Conservation (phyloP, 2,113 vertebrate species). For the Merops nubicus region DNA sequence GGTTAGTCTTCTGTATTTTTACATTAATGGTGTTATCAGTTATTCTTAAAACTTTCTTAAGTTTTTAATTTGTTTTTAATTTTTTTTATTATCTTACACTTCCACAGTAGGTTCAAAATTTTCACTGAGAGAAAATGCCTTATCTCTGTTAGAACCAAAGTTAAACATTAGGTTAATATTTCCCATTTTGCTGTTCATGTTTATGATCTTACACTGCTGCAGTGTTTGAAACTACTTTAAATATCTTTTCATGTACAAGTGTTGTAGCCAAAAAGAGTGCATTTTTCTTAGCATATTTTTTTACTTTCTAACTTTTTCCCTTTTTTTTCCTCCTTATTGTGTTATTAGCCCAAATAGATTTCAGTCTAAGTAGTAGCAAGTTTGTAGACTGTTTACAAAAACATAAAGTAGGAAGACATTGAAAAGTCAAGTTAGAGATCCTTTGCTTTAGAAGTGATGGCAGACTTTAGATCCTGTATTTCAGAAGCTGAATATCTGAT, state of each 20-base stretch:
- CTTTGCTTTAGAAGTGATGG: neutral
- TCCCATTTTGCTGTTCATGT: neutral
- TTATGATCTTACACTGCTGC: neutral
- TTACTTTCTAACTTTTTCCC: neutral
- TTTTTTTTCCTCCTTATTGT: neutral
- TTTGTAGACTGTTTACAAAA: neutral
- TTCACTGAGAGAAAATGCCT: neutral
- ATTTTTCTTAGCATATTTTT: neutral
- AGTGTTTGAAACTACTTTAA: neutral
- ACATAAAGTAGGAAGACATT: neutral
- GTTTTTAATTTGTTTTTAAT: neutral
- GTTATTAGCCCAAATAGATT: neutral
- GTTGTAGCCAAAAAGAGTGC: neutral
- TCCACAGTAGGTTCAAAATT: accelerated
- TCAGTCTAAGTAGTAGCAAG: neutral
- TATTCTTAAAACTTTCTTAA: neutral
- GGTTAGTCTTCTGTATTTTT: neutral
- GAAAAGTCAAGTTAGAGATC: neutral
- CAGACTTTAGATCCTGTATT: neutral
- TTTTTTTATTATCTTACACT: neutral
- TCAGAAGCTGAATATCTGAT: neutral
- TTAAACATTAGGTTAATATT: neutral
- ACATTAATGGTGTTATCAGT: neutral
- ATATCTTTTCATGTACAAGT: neutral
- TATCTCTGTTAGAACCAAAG: neutral